phyloP scores from a whole-genome alignment of 1,140 invertebrate species.

The Drosophila rufa region DNA sequence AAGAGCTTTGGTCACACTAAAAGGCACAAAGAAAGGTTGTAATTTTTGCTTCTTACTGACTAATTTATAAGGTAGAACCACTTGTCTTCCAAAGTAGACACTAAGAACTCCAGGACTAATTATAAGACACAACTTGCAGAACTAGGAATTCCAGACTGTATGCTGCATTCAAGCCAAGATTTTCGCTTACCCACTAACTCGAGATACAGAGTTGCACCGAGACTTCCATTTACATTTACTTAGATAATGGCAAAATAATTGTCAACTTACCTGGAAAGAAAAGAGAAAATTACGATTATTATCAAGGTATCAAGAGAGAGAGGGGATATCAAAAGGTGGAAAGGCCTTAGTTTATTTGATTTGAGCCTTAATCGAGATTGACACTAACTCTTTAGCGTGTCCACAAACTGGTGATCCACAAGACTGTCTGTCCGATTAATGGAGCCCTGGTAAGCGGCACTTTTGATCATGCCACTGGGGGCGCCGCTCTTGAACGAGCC shows the following conservation, averaged over 20 bases:
- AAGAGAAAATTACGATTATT: conserved; percentile 6
- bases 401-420: conserved; percentile 7
- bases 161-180: conserved; percentile 1
- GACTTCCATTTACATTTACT: neutral
- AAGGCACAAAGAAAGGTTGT: neutral
- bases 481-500: neutral
- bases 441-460: neutral
- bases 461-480: neutral
- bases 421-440: conserved; percentile 1
- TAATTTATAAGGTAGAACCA: neutral
- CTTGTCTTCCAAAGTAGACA: neutral
- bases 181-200: conserved; percentile 55
- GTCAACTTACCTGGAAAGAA: conserved; percentile 70
- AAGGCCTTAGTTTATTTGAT: neutral
- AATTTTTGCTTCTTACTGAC: no score
- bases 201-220: neutral
- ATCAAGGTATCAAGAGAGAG: neutral
- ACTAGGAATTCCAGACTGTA: neutral
- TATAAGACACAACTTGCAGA: neutral
- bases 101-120: no score
- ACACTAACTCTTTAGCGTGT: conserved; percentile 10
- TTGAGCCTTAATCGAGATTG: neutral
- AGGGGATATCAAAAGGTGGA: neutral
- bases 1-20: neutral
- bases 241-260: neutral